These are phyloP conservation scores for Eulemur macaco DNA, from an alignment of 2,113 vertebrate species.

Conservation along the genomic window DNA sequence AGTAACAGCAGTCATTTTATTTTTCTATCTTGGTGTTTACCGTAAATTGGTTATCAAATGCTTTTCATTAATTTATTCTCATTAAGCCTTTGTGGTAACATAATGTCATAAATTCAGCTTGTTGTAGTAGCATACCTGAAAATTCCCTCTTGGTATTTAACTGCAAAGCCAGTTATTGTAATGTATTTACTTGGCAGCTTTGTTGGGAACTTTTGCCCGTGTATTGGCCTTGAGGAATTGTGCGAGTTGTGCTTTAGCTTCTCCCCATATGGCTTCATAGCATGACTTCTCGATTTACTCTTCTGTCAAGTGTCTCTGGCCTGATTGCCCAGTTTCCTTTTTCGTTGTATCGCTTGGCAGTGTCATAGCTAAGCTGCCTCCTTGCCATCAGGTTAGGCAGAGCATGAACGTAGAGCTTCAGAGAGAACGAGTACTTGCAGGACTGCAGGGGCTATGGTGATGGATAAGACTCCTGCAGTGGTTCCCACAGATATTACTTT, in stretches of 20 bases:
- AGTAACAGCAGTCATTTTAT: neutral
- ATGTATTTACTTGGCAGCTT: neutral
- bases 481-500: neutral
- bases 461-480: neutral
- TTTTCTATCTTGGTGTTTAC: neutral
- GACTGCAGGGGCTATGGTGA: neutral
- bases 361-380: neutral
- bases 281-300: neutral
- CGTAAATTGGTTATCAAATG: neutral
- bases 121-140: neutral
- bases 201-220: neutral
- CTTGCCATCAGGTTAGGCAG: neutral
- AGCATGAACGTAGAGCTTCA: neutral
- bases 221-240: neutral
- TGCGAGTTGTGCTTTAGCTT: neutral
- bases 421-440: neutral
- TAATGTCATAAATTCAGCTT: neutral
- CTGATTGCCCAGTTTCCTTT: neutral
- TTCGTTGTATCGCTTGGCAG: neutral
- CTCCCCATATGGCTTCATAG: neutral
- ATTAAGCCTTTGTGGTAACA: neutral
- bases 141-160: neutral
- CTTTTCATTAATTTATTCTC: conserved; percentile 31
- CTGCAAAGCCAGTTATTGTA: neutral
- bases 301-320: conserved; percentile 16